Base-by-base conservation (phyloP, 2,797 vertebrate genomes). In the Semaprochilodus insignis region DNA sequence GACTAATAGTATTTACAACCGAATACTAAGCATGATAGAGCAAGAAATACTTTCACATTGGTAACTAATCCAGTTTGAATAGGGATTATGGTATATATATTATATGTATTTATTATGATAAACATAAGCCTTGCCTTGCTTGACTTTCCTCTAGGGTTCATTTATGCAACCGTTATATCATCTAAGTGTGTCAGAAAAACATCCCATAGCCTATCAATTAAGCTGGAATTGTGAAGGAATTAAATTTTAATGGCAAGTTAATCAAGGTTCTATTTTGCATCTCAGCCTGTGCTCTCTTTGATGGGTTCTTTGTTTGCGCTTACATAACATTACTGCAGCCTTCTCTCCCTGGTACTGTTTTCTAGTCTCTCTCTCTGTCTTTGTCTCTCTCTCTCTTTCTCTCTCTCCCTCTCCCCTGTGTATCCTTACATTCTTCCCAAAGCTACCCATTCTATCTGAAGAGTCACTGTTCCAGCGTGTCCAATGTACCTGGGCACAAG, bases 241-340 rank as follows among this genome's bases (percentile, higher is more conserved):
- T n/a, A 19, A 55, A 21, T 55, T 31, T 57, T 74, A 31, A 55
- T 74, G 19, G 52, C 52, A 34, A 31, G 51, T 34, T 34, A 54
- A 74, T 74, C 54, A 57, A 13, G 27, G 25, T 27, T 54, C 36
- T 70, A n/a, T 52, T 74, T 54, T 6, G 17, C n/a, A 1, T 55
- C 52, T 67, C 34, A 54, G 25, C 31, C 54, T 54, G 52, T 31
- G 71, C 34, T 67, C 31, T n/a, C 31, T 73, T 74, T 74, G 17
- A 74, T 72, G 70, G 15, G 54, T 72, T 72, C 70, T 72, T 74
- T 74, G 52, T 74, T 27, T 55, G 71, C 3, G 2, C 71, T 80
- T 80, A 71, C 59, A 48, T 80, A 72, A 80, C 55, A 71, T 72
- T 72, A 71, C 78, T 48, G 67, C 78, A 72, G 44, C 65, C 27